These are phyloP conservation scores for Lepidurus packardi DNA, from an alignment of 1,140 invertebrate genomes.

Conservation along the genomic window DNA sequence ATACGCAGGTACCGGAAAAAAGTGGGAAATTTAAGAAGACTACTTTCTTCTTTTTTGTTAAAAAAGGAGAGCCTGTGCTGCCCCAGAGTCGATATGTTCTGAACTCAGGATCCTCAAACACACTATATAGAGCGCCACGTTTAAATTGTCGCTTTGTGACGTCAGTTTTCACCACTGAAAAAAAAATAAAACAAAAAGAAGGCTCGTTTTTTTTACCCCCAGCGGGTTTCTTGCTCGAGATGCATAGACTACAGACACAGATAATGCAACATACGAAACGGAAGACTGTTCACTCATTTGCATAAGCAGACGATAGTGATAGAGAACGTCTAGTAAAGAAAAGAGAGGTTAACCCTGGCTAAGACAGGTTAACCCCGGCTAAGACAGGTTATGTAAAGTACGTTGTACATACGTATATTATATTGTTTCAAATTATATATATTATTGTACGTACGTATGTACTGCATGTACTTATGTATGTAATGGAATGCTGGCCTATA, in stretches of 20 bases:
- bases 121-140: background rate
- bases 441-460: no score
- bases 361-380: no score
- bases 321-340: no score
- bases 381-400: no score
- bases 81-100: background rate
- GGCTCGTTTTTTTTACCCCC: background rate
- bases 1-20: background rate
- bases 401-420: no score
- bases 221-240: background rate
- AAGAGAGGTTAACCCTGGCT: background rate
- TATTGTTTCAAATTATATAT: no score
- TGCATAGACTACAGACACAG: background rate
- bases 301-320: slow-evolving; percentile 10
- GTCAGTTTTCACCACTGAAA: background rate
- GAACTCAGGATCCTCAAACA: background rate
- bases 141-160: slow-evolving; percentile 7
- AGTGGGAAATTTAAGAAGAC: background rate
- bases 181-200: background rate
- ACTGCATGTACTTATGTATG: no score
- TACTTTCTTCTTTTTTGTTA: background rate
- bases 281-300: background rate
- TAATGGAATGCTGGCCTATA: no score
- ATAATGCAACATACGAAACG: background rate
- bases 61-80: background rate